phyloP scores from a whole-genome alignment of 2,888 invertebrate species.

The Prosapia bicincta region DNA sequence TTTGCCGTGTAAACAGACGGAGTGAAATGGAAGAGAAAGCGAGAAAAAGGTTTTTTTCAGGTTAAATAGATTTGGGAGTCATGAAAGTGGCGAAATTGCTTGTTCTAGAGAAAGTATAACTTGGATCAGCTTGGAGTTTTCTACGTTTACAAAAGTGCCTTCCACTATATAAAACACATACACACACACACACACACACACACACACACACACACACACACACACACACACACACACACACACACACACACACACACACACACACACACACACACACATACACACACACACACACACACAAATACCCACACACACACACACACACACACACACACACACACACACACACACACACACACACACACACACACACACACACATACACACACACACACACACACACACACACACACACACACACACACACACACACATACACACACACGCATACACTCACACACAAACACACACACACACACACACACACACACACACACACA shows the following conservation, averaged over 20 bases:
- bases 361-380: neutral
- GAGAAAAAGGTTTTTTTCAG: neutral
- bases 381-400: neutral
- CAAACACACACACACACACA: neutral
- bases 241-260: neutral
- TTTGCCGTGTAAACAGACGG: neutral
- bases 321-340: neutral
- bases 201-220: neutral
- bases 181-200: neutral
- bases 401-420: neutral
- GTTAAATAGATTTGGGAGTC: neutral
- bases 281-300: neutral
- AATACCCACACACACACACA: neutral
- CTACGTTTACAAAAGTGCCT: too few species aligned
- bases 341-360: neutral
- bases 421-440: neutral
- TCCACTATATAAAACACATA: too few species aligned
- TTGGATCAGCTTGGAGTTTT: too few species aligned
- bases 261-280: neutral
- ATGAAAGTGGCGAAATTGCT: neutral
- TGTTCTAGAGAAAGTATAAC: too few species aligned
- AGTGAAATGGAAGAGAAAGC: neutral
- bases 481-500: neutral
- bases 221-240: neutral
- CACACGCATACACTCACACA: too few species aligned